Evolutionary conservation across 2,113 vertebrate species (phyloP).

Genomic region (Calypte anna): DNA sequence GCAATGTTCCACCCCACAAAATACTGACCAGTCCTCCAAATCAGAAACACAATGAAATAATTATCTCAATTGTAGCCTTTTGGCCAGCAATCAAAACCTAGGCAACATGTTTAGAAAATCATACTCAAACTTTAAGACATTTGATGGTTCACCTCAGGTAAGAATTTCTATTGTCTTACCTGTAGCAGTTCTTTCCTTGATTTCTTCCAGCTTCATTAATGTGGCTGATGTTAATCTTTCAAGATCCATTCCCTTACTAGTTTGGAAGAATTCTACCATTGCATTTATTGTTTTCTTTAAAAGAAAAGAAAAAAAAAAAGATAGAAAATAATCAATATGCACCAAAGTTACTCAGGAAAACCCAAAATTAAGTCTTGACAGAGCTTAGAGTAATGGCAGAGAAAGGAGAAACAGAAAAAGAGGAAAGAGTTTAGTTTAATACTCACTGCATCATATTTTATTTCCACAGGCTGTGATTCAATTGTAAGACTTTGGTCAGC

Average conservation of each 20-base stretch:
- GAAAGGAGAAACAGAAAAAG: background rate
- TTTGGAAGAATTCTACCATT: slow-evolving; percentile 90
- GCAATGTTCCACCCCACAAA: background rate
- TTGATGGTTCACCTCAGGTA: background rate
- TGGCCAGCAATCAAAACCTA: background rate
- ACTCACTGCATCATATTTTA: slow-evolving; percentile 95
- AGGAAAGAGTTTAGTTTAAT: background rate
- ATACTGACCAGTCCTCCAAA: background rate
- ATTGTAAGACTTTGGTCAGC: slow-evolving; percentile 88
- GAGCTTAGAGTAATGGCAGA: background rate
- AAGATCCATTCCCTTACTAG: slow-evolving; percentile 87
- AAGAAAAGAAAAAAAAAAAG: background rate
- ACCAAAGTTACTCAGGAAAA: background rate
- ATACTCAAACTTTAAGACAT: background rate
- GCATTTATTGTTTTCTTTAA: slow-evolving; percentile 90
- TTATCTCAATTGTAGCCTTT: accelerated
- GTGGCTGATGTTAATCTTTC: slow-evolving; percentile 92
- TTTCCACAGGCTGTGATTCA: slow-evolving; percentile 92
- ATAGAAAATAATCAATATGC: background rate
- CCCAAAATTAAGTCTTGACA: background rate
- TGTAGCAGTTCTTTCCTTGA: slow-evolving; percentile 93
- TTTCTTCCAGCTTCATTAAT: slow-evolving; percentile 93
- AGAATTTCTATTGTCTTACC: slow-evolving; percentile 72
- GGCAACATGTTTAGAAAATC: background rate
- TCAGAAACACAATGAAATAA: background rate